Conservation (phyloP, 2,113 vertebrate genomes). For the Vulpes vulpes region DNA sequence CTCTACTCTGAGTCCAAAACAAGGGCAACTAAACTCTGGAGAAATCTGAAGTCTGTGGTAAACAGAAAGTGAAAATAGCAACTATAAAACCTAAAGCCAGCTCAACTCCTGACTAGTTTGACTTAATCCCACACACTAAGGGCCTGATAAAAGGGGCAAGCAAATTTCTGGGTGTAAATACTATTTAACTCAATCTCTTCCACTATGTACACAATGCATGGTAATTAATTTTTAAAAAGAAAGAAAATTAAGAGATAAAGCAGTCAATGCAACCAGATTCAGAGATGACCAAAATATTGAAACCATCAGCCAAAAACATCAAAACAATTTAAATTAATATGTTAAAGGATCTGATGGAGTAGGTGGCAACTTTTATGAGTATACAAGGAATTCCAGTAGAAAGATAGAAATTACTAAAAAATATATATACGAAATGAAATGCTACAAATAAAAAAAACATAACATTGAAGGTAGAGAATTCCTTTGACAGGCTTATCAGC, state of each 20-base stretch:
- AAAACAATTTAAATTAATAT: constrained; percentile 6
- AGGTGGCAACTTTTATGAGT: neutral
- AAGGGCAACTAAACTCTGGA: neutral
- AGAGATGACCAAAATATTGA: neutral
- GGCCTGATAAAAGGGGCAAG: neutral
- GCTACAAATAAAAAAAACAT: neutral
- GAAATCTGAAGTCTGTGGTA: neutral
- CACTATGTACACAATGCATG: neutral
- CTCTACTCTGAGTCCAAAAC: neutral
- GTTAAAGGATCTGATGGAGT: neutral
- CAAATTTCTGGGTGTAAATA: neutral
- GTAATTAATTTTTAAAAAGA: neutral
- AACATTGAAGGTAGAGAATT: neutral
- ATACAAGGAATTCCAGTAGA: neutral
- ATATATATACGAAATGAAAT: neutral
- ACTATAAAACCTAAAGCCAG: neutral
- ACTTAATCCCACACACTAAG: neutral
- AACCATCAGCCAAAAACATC: neutral
- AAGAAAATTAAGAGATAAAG: neutral
- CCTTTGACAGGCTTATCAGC: neutral
- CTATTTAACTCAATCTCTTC: neutral
- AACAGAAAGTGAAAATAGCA: neutral
- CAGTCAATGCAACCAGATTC: neutral
- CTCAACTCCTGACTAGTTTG: neutral
- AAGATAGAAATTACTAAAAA: neutral